Evolutionary conservation across 35 echinoderm and acorn worm species (phyloP), one percentile per base, ranked within the genome.

Genomic region (Anneissia japonica): DNA sequence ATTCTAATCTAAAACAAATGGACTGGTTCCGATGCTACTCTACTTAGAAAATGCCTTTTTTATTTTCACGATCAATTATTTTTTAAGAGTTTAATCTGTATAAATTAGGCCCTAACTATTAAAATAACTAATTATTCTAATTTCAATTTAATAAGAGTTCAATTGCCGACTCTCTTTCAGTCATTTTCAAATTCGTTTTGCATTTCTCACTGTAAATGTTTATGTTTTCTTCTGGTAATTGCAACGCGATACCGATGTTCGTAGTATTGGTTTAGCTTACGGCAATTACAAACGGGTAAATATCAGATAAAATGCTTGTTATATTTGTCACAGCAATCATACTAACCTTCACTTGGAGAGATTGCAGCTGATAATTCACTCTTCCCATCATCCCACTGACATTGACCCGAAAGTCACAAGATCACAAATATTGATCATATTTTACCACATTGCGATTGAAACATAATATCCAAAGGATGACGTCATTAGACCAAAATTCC

Each of bases 231-330:
- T 43, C 14, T 23, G 10, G 19, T 64, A 64, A 64, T 64, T 64
- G 51, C 51, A 64, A 64, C 51, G 1, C 51, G 21, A 64, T 64
- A 6, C 26, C 51, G 26, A 9, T 64, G 51, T 64, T n/a, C 51
- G 51, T 64, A 64, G 10, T 16, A 64, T 64, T 64, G 10, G 21
- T 64, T 16, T 64, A 16, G 51, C 51, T 23, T 26, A 23, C 26
- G 26, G 51, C 51, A 64, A 64, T 64, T 23, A 64, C 51, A 64
- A 64, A 64, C 51, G 51, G 26, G 51, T 26, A 64, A 64, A 64
- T 64, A 64, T 64, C 51, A 64, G 51, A 64, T 64, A 64, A 64
- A 64, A 64, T 64, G 51, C 51, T 64, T 64, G 51, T 64, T 64
- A 64, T 64, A 64, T 64, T 64, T 64, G 51, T 64, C 51, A 64